These are phyloP conservation scores for Quadroppia sp. DNA, from an alignment of 2,888 invertebrate genomes.

Conservation along the genomic window DNA sequence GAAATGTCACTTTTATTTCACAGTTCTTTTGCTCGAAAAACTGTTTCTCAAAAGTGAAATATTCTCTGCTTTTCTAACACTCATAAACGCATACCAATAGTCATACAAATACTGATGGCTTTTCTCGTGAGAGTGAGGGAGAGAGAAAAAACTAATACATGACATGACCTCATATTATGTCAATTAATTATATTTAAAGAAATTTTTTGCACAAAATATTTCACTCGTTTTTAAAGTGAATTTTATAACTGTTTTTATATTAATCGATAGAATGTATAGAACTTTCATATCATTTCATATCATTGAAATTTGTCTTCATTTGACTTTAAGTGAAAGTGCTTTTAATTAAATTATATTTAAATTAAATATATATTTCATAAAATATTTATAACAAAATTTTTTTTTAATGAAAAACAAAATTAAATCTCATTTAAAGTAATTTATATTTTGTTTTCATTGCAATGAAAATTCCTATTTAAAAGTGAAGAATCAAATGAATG, in stretches of 20 bases:
- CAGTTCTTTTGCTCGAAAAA: not conserved
- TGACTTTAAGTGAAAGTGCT: slow-evolving; percentile 3
- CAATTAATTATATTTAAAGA: not conserved
- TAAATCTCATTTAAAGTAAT: not conserved
- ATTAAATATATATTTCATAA: not conserved
- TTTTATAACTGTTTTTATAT: too few relatives aligned
- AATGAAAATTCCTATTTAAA: not conserved
- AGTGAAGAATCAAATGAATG: not conserved
- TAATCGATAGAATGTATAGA: too few relatives aligned
- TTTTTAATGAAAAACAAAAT: too few relatives aligned
- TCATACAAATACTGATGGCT: too few relatives aligned
- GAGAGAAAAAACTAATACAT: not conserved
- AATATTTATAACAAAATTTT: not conserved
- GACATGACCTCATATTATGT: not conserved
- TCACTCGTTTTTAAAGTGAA: not conserved
- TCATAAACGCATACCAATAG: too few relatives aligned
- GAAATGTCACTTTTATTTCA: slow-evolving; percentile 21
- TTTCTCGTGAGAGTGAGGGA: too few relatives aligned
- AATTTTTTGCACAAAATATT: not conserved
- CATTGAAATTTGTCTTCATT: too few relatives aligned
- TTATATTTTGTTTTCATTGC: not conserved
- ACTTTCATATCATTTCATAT: too few relatives aligned
- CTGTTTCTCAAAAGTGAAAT: too few relatives aligned
- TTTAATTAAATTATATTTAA: not conserved
- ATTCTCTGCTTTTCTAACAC: too few relatives aligned